Percentiles rank a stretch among this genome's conserved stretches.
Evolutionary conservation across 2,888 invertebrate genomes (phyloP).

Genomic region (Dryococelus australis): DNA sequence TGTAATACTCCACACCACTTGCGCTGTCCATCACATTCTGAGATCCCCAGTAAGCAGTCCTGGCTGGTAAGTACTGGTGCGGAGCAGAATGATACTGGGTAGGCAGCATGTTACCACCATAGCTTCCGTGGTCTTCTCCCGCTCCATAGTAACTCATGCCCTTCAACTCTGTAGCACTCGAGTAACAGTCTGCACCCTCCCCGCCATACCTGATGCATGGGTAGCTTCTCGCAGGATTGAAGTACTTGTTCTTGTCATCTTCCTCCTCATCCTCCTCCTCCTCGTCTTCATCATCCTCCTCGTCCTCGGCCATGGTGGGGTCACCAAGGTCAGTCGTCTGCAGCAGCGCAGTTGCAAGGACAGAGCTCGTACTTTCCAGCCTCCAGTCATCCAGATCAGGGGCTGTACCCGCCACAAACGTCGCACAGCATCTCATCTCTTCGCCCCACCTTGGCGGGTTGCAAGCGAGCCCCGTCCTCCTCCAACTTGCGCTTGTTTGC

Average conservation of each 20-base stretch:
- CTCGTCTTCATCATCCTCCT: constrained; percentile 70
- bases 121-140: constrained; percentile 37
- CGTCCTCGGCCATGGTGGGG: constrained; percentile 59
- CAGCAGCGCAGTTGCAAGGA: constrained; percentile 58
- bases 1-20: constrained; percentile 53
- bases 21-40: constrained; percentile 50
- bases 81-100: constrained; percentile 40
- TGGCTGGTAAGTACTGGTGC: constrained; percentile 56
- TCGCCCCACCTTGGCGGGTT: constrained; percentile 43
- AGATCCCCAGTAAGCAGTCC: constrained; percentile 53
- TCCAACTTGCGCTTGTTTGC: constrained; percentile 74
- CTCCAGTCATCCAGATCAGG: constrained; percentile 40
- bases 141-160: constrained; percentile 41
- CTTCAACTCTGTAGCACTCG: constrained; percentile 37
- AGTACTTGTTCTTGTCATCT: constrained; percentile 54
- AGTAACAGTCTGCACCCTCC: constrained; percentile 39
- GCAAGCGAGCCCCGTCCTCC: constrained; percentile 47
- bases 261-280: constrained; percentile 62
- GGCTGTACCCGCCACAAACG: constrained; percentile 29
- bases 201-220: constrained; percentile 49
- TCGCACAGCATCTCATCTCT: constrained; percentile 36
- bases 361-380: constrained; percentile 49
- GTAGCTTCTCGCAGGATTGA: constrained; percentile 58
- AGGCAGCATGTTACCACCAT: constrained; percentile 32
- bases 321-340: constrained; percentile 62